Conservation (phyloP, 2,113 vertebrate species). For the Pelodiscus sinensis region DNA sequence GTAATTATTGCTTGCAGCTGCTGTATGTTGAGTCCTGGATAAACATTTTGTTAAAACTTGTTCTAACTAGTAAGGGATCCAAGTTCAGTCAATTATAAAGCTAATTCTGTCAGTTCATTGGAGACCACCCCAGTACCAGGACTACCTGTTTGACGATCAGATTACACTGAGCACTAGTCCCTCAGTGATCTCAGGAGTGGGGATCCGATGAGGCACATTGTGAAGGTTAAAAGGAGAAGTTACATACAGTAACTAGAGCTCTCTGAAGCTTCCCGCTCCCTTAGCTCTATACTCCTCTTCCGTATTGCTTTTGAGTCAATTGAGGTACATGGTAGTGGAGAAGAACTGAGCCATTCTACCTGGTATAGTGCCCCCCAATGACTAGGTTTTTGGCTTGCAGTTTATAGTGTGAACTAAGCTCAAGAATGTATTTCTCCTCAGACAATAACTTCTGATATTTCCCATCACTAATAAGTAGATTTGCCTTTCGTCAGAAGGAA, state of each 20-base stretch:
- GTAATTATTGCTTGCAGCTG: background rate
- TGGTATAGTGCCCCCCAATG: rapidly evolving
- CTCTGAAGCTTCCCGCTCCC: background rate
- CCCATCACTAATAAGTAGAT: background rate
- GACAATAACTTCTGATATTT: background rate
- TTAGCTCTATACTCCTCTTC: rapidly evolving
- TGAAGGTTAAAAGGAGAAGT: background rate
- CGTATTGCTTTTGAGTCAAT: background rate
- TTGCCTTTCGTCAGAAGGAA: background rate
- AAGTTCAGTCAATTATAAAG: background rate
- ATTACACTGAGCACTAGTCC: background rate
- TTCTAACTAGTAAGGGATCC: background rate
- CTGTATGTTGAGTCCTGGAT: background rate
- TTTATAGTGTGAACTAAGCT: background rate
- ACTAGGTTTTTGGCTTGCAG: background rate
- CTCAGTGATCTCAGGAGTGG: background rate
- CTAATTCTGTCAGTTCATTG: background rate
- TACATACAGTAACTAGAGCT: background rate
- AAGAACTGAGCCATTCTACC: background rate
- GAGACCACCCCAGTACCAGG: background rate
- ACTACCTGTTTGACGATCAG: background rate
- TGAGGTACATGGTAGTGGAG: background rate
- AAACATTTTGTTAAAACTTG: background rate
- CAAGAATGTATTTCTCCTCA: background rate
- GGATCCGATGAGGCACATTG: background rate